Evolutionary conservation across 1,140 invertebrate species (phyloP).

Genomic region (Zophobas atratus): DNA sequence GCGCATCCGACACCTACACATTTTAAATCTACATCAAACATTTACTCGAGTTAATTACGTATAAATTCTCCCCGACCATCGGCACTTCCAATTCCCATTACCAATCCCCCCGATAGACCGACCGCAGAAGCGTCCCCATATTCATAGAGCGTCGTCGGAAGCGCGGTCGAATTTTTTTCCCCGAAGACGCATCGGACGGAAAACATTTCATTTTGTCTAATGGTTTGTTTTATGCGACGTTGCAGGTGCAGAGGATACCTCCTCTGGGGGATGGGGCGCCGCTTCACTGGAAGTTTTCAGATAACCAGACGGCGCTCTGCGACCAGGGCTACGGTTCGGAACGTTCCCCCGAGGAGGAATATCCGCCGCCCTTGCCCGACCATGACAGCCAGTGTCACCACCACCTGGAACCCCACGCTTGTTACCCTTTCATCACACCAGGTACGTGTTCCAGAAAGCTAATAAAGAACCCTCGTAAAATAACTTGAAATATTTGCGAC

Average conservation of each 20-base stretch:
- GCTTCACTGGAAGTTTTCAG: slow-evolving; percentile 68
- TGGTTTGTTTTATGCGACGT: slow-evolving; percentile 28
- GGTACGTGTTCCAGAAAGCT: slow-evolving; percentile 68
- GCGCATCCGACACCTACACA: too few relatives aligned
- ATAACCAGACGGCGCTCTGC: slow-evolving; percentile 71
- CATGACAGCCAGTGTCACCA: slow-evolving; percentile 68
- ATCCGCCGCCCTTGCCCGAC: slow-evolving; percentile 76
- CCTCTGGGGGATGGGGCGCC: slow-evolving; percentile 68
- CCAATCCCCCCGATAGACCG: background rate
- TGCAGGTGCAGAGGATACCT: slow-evolving; percentile 63
- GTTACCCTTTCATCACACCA: slow-evolving; percentile 77
- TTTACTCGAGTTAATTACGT: too few relatives aligned
- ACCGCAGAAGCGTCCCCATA: background rate
- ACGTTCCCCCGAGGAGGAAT: slow-evolving; percentile 83
- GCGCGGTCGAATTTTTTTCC: background rate
- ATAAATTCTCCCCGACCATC: too few relatives aligned
- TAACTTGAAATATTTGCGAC: slow-evolving; percentile 15
- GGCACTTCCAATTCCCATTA: background rate
- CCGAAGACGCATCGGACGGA: background rate
- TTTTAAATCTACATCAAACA: too few relatives aligned
- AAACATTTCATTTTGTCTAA: slow-evolving; percentile 41
- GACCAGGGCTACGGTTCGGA: slow-evolving; percentile 85
- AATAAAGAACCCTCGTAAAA: slow-evolving; percentile 37
- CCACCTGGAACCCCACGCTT: slow-evolving; percentile 71
- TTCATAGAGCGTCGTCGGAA: background rate